These are phyloP conservation scores for Boulengeromyrus knoepffleri DNA, from an alignment of 2,113 vertebrate genomes.

Conservation along the genomic window DNA sequence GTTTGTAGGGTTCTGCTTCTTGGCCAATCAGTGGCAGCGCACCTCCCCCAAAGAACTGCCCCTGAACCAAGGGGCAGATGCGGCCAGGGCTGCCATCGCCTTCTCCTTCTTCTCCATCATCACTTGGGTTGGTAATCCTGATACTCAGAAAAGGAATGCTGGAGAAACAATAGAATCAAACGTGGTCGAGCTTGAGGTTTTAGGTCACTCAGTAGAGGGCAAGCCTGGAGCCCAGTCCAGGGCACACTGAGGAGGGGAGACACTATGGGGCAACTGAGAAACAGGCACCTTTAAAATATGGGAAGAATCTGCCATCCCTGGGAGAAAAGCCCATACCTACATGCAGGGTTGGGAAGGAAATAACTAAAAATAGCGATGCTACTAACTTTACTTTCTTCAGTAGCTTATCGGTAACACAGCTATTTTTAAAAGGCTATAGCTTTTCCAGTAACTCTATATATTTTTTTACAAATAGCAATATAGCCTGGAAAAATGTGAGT, in stretches of 20 bases:
- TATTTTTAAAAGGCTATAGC: too few relatives aligned
- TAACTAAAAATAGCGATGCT: too few relatives aligned
- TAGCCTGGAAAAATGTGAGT: too few relatives aligned
- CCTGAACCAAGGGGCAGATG: conserved; percentile 57
- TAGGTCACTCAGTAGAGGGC: neutral
- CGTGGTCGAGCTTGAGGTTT: neutral
- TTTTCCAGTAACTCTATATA: too few relatives aligned
- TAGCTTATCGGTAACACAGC: too few relatives aligned
- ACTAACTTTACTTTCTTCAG: too few relatives aligned
- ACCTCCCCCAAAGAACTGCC: conserved; percentile 41
- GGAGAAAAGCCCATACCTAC: neutral
- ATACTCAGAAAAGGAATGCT: neutral
- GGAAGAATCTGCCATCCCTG: neutral
- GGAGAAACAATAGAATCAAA: neutral
- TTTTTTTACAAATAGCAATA: too few relatives aligned
- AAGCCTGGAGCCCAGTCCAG: neutral
- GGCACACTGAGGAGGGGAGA: neutral
- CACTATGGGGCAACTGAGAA: neutral
- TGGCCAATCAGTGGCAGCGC: conserved; percentile 67
- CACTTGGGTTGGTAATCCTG: conserved; percentile 61
- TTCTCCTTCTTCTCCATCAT: conserved; percentile 77
- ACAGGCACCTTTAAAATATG: neutral
- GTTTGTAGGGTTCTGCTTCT: conserved; percentile 73
- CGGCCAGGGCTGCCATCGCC: conserved; percentile 62
- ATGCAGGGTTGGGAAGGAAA: too few relatives aligned